Percentiles rank a stretch among this genome's conserved stretches.
phyloP scores from a whole-genome alignment of 2,888 invertebrate genomes.

The Luperina nickerlii region DNA sequence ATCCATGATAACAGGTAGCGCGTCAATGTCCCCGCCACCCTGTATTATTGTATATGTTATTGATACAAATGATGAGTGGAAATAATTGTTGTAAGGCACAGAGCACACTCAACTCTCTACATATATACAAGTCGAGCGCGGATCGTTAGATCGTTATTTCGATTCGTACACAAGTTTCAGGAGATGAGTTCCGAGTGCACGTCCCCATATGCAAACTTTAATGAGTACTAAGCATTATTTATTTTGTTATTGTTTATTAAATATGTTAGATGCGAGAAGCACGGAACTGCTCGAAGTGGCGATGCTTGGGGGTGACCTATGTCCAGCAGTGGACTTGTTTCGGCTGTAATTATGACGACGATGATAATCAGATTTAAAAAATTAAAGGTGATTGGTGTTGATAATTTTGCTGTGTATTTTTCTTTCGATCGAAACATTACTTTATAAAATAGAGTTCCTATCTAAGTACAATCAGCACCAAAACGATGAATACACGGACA shows the following conservation, averaged over 20 bases:
- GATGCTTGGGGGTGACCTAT: too few relatives aligned
- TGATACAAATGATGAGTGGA: not conserved
- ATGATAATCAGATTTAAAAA: too few relatives aligned
- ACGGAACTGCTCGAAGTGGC: too few relatives aligned
- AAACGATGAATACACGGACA: too few relatives aligned
- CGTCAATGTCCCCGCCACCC: not conserved
- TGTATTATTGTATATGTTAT: not conserved
- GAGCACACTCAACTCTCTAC: not conserved
- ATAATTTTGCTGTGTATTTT: not conserved
- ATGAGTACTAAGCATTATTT: constrained; percentile 39
- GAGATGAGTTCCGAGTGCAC: constrained; percentile 73
- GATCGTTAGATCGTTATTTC: constrained; percentile 72
- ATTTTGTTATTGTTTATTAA: constrained; percentile 1
- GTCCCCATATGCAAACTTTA: constrained; percentile 70
- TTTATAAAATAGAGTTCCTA: too few relatives aligned
- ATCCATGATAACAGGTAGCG: not conserved
- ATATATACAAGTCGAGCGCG: constrained; percentile 52
- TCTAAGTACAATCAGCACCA: too few relatives aligned
- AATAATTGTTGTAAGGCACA: not conserved
- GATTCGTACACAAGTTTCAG: constrained; percentile 76
- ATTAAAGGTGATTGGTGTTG: not conserved
- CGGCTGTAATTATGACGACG: too few relatives aligned
- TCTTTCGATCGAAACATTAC: too few relatives aligned
- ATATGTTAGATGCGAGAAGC: not conserved
- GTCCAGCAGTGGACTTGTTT: too few relatives aligned